A percentile compares a stretch with the other conserved stretches of the same genome.
Conservation (phyloP, 2,113 vertebrate genomes). For the Stigmatopora nigra region DNA sequence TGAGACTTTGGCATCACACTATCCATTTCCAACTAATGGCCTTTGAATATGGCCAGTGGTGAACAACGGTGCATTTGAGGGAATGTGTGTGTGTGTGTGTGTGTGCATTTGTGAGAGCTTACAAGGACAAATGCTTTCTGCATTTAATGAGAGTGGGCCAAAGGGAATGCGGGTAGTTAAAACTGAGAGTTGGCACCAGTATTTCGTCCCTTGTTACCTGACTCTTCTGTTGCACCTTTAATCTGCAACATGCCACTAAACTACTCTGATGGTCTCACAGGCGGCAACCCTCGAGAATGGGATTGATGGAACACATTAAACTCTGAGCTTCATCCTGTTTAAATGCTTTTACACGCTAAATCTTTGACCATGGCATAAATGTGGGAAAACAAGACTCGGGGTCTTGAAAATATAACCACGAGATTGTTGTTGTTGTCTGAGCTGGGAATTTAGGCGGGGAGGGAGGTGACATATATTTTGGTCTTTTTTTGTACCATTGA, state of each 20-base stretch:
- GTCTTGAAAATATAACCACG: conserved; percentile 27
- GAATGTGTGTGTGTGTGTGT: too few relatives aligned
- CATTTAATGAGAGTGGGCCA: conserved; percentile 72
- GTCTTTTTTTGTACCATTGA: too few relatives aligned
- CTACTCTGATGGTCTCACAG: conserved; percentile 61
- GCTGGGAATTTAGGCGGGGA: conserved; percentile 28
- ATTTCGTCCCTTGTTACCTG: conserved; percentile 70
- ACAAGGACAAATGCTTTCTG: conserved; percentile 69
- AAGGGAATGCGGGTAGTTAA: conserved; percentile 71
- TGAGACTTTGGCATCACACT: conserved; percentile 49
- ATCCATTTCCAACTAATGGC: conserved; percentile 67
- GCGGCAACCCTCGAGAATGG: conserved; percentile 50
- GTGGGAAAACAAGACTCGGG: conserved; percentile 23
- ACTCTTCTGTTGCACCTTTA: conserved; percentile 71
- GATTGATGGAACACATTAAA: conserved; percentile 66
- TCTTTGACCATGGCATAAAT: conserved; percentile 38
- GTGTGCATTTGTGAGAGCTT: conserved; percentile 64
- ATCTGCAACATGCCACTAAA: conserved; percentile 70
- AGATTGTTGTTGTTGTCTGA: conserved; percentile 20
- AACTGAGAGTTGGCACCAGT: conserved; percentile 70
- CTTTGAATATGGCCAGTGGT: conserved; percentile 60
- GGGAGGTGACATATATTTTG: conserved; percentile 37
- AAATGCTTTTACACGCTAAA: conserved; percentile 57
- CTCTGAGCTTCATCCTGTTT: conserved; percentile 62
- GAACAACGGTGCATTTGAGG: conserved; percentile 32